phyloP scores from a whole-genome alignment of 2,113 vertebrate genomes.

The Capreolus pygargus region DNA sequence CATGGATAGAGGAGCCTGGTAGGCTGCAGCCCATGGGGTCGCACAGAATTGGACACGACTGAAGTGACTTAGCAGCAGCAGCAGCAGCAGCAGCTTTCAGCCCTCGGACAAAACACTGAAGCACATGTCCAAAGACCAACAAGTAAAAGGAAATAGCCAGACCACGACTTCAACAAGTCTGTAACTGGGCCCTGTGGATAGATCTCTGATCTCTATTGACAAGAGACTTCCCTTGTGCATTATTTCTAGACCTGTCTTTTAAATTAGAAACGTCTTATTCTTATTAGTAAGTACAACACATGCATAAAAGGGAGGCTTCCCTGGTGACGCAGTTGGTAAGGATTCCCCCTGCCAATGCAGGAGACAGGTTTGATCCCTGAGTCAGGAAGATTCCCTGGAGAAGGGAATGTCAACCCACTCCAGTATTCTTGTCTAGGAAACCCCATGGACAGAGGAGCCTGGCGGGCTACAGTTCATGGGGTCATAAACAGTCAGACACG shows the following conservation, averaged over 20 bases:
- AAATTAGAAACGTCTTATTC: background rate
- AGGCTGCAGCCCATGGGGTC: no score
- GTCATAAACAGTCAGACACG: background rate
- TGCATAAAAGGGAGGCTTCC: background rate
- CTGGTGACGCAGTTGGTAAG: background rate
- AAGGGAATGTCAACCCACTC: background rate
- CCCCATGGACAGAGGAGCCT: background rate
- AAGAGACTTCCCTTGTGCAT: background rate
- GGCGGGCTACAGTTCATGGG: background rate
- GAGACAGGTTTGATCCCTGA: background rate
- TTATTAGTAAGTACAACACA: background rate
- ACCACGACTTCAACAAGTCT: background rate
- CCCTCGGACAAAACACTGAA: background rate
- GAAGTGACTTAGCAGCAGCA: background rate
- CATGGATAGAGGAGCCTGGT: no score
- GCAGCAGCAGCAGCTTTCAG: background rate
- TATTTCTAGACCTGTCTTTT: background rate
- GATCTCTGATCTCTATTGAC: background rate
- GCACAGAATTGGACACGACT: no score
- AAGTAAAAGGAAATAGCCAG: background rate
- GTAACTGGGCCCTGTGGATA: background rate
- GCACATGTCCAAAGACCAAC: background rate
- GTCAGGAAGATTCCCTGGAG: background rate
- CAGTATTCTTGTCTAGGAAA: background rate
- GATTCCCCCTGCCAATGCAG: background rate